Percentiles rank a stretch among this genome's conserved stretches.
Conservation (phyloP, 2,888 invertebrate species). For the Nyleta sp. region DNA sequence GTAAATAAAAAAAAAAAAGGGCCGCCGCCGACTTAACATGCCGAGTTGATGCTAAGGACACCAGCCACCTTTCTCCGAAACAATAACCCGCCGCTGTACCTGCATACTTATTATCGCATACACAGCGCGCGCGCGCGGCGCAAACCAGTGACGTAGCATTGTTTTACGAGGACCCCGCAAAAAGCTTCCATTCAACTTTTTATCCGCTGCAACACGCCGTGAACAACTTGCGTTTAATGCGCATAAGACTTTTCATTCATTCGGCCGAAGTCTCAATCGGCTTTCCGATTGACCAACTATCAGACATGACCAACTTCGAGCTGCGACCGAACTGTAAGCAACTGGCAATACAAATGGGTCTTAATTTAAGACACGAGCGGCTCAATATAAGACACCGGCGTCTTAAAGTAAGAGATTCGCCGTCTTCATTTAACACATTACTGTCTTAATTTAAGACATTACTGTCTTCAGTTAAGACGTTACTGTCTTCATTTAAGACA, state of each 20-base stretch:
- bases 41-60: slow-evolving; percentile 49
- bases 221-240: slow-evolving; percentile 31
- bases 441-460: too few species aligned
- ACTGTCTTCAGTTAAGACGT: too few species aligned
- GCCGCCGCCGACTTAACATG: slow-evolving; percentile 34
- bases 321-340: background rate
- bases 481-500: too few species aligned
- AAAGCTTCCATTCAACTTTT: slow-evolving; percentile 48
- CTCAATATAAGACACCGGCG: too few species aligned
- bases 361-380: too few species aligned
- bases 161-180: slow-evolving; percentile 54
- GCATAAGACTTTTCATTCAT: slow-evolving; percentile 35
- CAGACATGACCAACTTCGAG: background rate
- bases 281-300: background rate
- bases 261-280: slow-evolving; percentile 33
- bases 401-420: too few species aligned
- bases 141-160: slow-evolving; percentile 69
- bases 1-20: slow-evolving; percentile 52
- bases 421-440: background rate
- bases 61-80: slow-evolving; percentile 72
- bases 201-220: slow-evolving; percentile 20
- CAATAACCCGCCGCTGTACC: slow-evolving; percentile 74
- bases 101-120: slow-evolving; percentile 74
- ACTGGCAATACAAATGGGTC: too few species aligned
- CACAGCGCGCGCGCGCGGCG: slow-evolving; percentile 30